Evolutionary conservation across 2,888 invertebrate species (phyloP), one percentile per base, ranked within the genome.

Genomic region (Arge pagana): DNA sequence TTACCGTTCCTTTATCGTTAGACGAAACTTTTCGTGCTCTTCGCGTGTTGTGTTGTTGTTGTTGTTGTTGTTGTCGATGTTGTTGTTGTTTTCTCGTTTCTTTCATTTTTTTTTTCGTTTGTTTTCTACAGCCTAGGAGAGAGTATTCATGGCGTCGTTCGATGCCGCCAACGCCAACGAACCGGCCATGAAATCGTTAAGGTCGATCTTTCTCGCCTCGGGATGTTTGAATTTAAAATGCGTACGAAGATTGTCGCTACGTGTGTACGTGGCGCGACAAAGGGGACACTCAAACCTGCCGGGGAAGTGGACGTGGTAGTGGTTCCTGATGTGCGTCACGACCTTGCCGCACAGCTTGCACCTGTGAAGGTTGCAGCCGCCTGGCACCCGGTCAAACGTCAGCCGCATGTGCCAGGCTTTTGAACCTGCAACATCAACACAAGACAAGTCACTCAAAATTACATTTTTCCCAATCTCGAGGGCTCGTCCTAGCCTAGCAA

Each of bases 371-470:
- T 92, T 92, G 80, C 90, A 89, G 83, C 90, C 89, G 81, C 91
- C 91, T 81, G 90, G 90, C 83, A 91, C 86, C 77, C 91, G 90
- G 85, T 92, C 92, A 85, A 91, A 92, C 82, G 91, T 91, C 82
- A 91, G 88, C 84, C 91, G 89, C 91, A 91, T 91, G 85, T 91
- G 91, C 90, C 91, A 91, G 85, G 90, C 90, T 87, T 90, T 90
- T 80, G 91, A 90, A 87, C 91, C 92, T 91, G 88, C 85, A 88
- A 88, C 82, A 82, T 83, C 81, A 82, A 79, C 79, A 78, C 80
- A 78, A 78, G 75, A 76, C 76, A 76, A 76, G 75, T 75, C 75
- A 76, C 76, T 76, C 72, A 74, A n/a, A n/a, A 70, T 72, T 73
- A 70, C 68, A 71, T 67, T 66, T 68, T 66, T 65, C 68, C 70